Base-by-base conservation (phyloP, 2,888 invertebrate genomes). In the Calliopum simillimum region DNA sequence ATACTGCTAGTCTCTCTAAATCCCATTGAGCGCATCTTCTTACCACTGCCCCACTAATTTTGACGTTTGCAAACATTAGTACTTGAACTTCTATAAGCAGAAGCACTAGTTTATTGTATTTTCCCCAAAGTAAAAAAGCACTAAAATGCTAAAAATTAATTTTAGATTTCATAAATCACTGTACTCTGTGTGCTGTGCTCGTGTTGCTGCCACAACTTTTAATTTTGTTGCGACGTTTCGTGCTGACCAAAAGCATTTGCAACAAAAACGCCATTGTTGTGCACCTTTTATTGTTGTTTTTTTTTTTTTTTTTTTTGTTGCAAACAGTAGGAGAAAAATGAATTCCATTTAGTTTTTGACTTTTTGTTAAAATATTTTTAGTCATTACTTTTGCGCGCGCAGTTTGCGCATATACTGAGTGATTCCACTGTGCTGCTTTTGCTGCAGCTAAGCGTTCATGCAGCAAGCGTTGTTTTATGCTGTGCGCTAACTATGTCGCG, bases 131-230 rank as follows among this genome's bases (percentile, higher is more conserved):
- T 33, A 2, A 33, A 33, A 33, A 53, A 64, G 13, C 33, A 19
- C 12, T 21, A 25, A 64, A 66, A 58, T 66, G 44, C 58, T 44
- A 11, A 47, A 62, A 62, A 62, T 68, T 68, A 68, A 68, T 68
- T 68, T 68, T 46, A 53, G 46, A 68, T 62, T 51, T 43, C 68
- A 68, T 62, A 68, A 68, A 68, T 68, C 68, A 68, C 5, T 8
- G 68, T 43, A 51, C 21, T 19, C 19, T 53, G 19, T 14, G 12
- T 12, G 53, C 53, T 19, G 19, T 8, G 53, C 53, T n/a, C n/a
- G n/a, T 53, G 53, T 21, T 53, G 21, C 55, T 55, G 55, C 55
- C 33, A 19, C 33, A 6, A 25, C 25, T 21, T 44, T 55, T 19
- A 21, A 19, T 14, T 23, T 16, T 21, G 19, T 23, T 25, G 33